These are phyloP conservation scores for Apostichopus californicus DNA, from an alignment of 35 echinoderm and acorn worm genomes.

Conservation along the genomic window DNA sequence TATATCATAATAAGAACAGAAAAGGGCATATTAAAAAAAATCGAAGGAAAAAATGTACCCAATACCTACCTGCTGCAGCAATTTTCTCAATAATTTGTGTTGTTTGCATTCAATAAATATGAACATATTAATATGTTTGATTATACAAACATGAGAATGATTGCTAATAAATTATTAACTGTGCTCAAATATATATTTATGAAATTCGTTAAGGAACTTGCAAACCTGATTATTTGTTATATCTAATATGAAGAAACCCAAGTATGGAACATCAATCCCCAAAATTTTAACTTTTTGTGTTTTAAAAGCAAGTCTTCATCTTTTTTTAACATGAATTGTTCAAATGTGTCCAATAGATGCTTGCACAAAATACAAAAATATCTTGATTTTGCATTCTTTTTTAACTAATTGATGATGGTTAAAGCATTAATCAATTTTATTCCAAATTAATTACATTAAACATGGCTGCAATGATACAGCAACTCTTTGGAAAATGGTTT, in stretches of 20 bases:
- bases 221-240: background rate
- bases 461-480: no score
- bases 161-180: background rate
- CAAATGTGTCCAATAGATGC: background rate
- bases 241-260: background rate
- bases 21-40: background rate
- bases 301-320: no score
- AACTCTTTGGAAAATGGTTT: no score
- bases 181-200: background rate
- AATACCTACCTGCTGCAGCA: background rate
- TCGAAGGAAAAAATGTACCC: background rate
- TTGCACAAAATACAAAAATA: slow-evolving; percentile 1
- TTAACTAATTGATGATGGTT: no score
- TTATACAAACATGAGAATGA: background rate
- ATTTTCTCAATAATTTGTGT: slow-evolving; percentile 6
- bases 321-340: background rate
- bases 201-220: background rate
- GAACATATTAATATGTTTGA: slow-evolving; percentile 2
- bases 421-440: no score
- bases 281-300: background rate
- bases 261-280: background rate
- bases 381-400: no score
- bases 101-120: background rate
- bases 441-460: no score
- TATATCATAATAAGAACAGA: background rate